A percentile compares a stretch with the other conserved stretches of the same genome.
Conservation (phyloP, 2,113 vertebrate genomes). For the Catharus bicknelli region DNA sequence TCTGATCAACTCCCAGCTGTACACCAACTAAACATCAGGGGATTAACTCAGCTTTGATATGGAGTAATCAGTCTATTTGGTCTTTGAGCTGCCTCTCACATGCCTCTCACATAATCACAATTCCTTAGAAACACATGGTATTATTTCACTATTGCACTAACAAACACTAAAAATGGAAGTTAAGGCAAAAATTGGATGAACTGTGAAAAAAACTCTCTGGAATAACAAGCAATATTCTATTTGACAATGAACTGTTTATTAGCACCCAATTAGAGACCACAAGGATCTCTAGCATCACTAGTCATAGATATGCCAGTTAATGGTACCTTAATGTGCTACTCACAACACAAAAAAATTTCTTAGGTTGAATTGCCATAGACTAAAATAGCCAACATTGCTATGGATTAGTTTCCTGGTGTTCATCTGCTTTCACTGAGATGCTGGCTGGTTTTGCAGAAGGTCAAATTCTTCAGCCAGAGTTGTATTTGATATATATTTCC, state of each 20-base stretch:
- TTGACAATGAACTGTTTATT: not conserved
- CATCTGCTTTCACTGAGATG: not conserved
- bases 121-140: not conserved
- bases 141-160: not conserved
- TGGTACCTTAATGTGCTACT: not conserved
- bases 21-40: not conserved
- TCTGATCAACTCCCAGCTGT: not conserved
- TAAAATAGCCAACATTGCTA: not conserved
- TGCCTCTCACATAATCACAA: not conserved
- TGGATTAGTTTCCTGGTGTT: not conserved
- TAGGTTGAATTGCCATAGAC: not conserved
- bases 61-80: not conserved
- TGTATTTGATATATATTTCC: not conserved
- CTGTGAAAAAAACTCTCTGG: not conserved
- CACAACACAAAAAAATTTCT: not conserved
- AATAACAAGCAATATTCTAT: not conserved
- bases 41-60: not conserved
- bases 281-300: not conserved
- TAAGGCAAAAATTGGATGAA: not conserved
- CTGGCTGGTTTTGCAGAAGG: not conserved
- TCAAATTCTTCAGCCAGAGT: not conserved
- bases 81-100: not conserved
- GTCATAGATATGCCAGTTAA: not conserved
- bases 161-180: not conserved
- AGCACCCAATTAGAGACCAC: not conserved